phyloP scores from a whole-genome alignment of 2,797 vertebrate genomes.

The Fringilla coelebs region DNA sequence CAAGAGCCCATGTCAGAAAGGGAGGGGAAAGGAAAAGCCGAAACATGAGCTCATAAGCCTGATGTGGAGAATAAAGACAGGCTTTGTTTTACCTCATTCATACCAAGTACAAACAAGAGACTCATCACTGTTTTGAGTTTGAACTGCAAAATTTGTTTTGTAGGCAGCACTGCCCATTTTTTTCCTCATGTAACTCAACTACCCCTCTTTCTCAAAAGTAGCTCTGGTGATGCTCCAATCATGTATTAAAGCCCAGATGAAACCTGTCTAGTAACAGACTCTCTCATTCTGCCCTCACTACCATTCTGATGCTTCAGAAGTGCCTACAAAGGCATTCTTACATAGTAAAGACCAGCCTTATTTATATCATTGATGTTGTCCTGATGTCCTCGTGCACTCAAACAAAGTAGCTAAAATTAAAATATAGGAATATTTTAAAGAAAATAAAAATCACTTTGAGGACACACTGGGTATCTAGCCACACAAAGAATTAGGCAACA shows the following conservation, averaged over 20 bases:
- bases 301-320: not conserved
- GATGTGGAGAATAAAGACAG: constrained; percentile 7
- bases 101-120: constrained; percentile 10
- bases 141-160: not conserved
- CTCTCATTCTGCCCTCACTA: not conserved
- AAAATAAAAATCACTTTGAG: not conserved
- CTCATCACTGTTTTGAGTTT: constrained; percentile 26
- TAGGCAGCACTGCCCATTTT: not conserved
- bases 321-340: not conserved
- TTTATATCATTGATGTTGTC: not conserved
- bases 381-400: not conserved
- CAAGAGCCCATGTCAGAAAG: not conserved
- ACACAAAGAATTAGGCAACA: not conserved
- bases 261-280: not conserved
- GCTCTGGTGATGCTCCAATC: not conserved
- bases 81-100: constrained; percentile 39
- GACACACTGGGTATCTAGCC: not conserved
- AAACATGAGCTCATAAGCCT: constrained; percentile 30
- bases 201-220: not conserved
- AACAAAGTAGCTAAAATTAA: not conserved
- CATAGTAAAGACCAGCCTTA: not conserved
- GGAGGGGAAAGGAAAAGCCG: not conserved
- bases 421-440: not conserved
- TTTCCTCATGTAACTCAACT: not conserved
- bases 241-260: not conserved